phyloP scores from a whole-genome alignment of 2,888 invertebrate genomes.

The Hydrotaea diabolus region DNA sequence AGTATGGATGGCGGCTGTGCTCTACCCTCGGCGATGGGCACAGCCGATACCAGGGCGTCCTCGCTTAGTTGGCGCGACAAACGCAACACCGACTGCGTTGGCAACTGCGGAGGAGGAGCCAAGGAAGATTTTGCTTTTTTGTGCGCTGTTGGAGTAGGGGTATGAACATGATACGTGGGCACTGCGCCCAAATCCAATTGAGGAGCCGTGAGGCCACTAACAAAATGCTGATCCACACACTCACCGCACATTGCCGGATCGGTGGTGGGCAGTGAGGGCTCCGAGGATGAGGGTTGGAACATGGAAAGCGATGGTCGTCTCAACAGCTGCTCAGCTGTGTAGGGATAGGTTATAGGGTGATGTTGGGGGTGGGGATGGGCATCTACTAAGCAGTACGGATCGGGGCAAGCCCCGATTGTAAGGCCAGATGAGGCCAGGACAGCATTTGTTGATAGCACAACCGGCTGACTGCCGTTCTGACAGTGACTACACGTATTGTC shows the following conservation, averaged over 20 bases:
- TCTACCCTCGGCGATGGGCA: slow-evolving; percentile 77
- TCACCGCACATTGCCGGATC: slow-evolving; percentile 79
- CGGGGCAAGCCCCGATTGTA: slow-evolving; percentile 75
- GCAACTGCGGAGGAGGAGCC: slow-evolving; percentile 74
- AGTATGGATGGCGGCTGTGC: slow-evolving; percentile 77
- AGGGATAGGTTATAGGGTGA: slow-evolving; percentile 75
- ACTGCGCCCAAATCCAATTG: slow-evolving; percentile 76
- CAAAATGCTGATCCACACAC: slow-evolving; percentile 79
- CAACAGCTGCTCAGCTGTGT: slow-evolving; percentile 74
- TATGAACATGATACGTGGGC: slow-evolving; percentile 79
- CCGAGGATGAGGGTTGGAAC: slow-evolving; percentile 77
- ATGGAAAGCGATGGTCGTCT: slow-evolving; percentile 77
- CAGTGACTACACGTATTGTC: slow-evolving; percentile 79
- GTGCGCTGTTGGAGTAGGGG: slow-evolving; percentile 78
- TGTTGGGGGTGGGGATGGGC: slow-evolving; percentile 79
- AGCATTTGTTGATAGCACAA: slow-evolving; percentile 76
- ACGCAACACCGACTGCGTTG: slow-evolving; percentile 76
- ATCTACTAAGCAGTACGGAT: slow-evolving; percentile 76
- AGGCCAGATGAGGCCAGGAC: slow-evolving; percentile 75
- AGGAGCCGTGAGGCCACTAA: slow-evolving; percentile 75
- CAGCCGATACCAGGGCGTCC: slow-evolving; percentile 77
- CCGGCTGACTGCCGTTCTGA: slow-evolving; percentile 78
- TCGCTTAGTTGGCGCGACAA: slow-evolving; percentile 78
- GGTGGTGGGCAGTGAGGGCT: slow-evolving; percentile 78
- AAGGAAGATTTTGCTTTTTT: slow-evolving; percentile 74